Percentiles rank a stretch among this genome's conserved stretches.
Evolutionary conservation across 2,888 invertebrate species (phyloP).

Genomic region (Drosophila mettleri): DNA sequence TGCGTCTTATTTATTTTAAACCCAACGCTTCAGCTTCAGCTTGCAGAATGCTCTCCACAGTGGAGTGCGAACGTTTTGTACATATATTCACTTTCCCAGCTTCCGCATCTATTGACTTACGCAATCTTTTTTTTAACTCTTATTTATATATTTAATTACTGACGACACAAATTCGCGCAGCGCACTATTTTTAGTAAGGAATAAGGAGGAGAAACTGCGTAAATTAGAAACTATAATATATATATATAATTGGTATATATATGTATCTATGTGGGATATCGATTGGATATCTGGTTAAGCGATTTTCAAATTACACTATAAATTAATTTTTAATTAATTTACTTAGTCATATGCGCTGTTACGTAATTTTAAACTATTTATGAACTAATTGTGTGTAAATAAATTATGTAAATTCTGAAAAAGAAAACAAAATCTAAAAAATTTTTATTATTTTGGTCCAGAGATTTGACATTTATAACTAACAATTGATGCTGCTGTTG

Average conservation of each 20-base stretch:
- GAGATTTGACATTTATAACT: neutral
- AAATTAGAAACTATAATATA: conserved; percentile 29
- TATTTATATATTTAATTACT: conserved; percentile 59
- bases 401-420: conserved; percentile 72
- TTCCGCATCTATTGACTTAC: conserved; percentile 40
- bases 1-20: conserved; percentile 53
- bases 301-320: conserved; percentile 50
- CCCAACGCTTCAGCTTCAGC: conserved; percentile 37
- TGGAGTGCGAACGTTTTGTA: conserved; percentile 66
- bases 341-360: conserved; percentile 81
- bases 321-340: conserved; percentile 66
- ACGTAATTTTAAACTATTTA: conserved; percentile 81
- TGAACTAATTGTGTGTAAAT: conserved; percentile 79
- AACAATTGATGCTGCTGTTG: neutral
- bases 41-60: conserved; percentile 32
- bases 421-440: neutral
- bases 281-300: conserved; percentile 36
- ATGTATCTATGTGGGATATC: conserved; percentile 32
- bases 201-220: conserved; percentile 16
- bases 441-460: conserved; percentile 4
- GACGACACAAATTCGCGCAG: conserved; percentile 53
- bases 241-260: conserved; percentile 5
- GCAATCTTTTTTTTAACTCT: conserved; percentile 27
- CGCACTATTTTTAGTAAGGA: conserved; percentile 19
- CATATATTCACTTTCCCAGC: conserved; percentile 60